phyloP scores from a whole-genome alignment of 1,140 invertebrate species.

The Dendrolimus kikuchii region DNA sequence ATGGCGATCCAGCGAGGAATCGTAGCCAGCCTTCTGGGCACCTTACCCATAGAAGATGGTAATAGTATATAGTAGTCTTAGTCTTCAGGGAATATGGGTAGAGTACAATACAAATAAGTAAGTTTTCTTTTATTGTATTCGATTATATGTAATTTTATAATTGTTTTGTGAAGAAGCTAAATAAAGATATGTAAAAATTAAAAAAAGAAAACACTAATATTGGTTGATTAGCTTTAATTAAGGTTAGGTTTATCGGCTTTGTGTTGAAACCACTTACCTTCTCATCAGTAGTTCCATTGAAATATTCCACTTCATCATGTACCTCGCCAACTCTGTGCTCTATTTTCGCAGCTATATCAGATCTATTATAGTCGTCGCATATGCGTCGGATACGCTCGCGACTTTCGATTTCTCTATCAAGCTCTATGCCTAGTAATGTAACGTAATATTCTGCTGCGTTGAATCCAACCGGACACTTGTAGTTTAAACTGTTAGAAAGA shows the following conservation, averaged over 20 bases:
- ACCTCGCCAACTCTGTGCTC: constrained; percentile 48
- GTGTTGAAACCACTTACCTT: constrained; percentile 30
- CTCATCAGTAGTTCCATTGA: constrained; percentile 43
- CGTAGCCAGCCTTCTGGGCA: too few relatives aligned
- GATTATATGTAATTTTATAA: too few relatives aligned
- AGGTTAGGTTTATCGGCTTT: background rate
- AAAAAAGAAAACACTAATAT: too few relatives aligned
- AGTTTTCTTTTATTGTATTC: too few relatives aligned
- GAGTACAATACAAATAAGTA: too few relatives aligned
- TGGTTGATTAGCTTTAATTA: background rate
- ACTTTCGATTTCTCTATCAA: constrained; percentile 61
- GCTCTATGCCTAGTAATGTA: constrained; percentile 73
- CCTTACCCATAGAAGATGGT: too few relatives aligned
- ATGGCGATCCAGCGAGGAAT: too few relatives aligned
- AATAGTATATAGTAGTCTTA: too few relatives aligned
- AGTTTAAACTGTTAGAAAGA: constrained; percentile 41
- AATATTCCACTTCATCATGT: constrained; percentile 53
- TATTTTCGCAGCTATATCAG: constrained; percentile 45
- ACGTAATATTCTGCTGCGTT: constrained; percentile 85
- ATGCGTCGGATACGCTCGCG: constrained; percentile 72
- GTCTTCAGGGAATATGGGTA: too few relatives aligned
- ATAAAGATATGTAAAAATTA: background rate
- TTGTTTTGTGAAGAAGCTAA: too few relatives aligned
- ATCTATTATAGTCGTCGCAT: constrained; percentile 70
- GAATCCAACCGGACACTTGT: constrained; percentile 76